phyloP scores from a whole-genome alignment of 92 coral and sea anemone genomes.

The Muricea muricata region DNA sequence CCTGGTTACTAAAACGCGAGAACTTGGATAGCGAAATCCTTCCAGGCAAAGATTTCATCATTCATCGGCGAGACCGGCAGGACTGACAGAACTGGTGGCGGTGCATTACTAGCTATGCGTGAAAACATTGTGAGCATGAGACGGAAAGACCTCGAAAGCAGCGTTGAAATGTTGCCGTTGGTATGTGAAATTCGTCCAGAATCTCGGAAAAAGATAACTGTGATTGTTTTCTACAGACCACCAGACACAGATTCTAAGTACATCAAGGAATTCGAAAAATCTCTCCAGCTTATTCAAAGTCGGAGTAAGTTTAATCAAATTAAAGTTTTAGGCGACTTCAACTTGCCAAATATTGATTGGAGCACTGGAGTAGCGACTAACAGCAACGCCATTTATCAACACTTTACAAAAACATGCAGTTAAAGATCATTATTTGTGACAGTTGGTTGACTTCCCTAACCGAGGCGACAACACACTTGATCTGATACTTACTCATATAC shows the following conservation, averaged over 20 bases:
- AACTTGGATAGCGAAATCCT: neutral
- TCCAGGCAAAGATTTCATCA: neutral
- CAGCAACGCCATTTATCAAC: slow-evolving; percentile 11
- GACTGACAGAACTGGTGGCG: slow-evolving; percentile 52
- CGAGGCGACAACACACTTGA: neutral
- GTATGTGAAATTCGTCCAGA: slow-evolving; percentile 44
- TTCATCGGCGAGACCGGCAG: neutral
- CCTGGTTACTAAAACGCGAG: no score
- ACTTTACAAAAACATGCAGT: neutral
- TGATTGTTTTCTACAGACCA: slow-evolving; percentile 45
- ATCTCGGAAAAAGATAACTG: slow-evolving; percentile 23
- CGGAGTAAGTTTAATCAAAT: slow-evolving; percentile 29
- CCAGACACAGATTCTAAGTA: slow-evolving; percentile 34
- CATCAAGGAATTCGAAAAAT: slow-evolving; percentile 35
- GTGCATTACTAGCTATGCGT: slow-evolving; percentile 27
- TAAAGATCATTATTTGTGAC: slow-evolving; percentile 6
- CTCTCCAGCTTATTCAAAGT: slow-evolving; percentile 30
- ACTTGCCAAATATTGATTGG: slow-evolving; percentile 41
- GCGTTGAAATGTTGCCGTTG: slow-evolving; percentile 30
- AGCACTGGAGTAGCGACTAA: slow-evolving; percentile 24
- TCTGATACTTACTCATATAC: neutral
- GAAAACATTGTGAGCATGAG: slow-evolving; percentile 57
- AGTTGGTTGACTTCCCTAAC: neutral
- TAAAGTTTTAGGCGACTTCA: slow-evolving; percentile 35
- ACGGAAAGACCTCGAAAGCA: slow-evolving; percentile 54